phyloP scores from a whole-genome alignment of 2,888 invertebrate species.

The Spisula solida region DNA sequence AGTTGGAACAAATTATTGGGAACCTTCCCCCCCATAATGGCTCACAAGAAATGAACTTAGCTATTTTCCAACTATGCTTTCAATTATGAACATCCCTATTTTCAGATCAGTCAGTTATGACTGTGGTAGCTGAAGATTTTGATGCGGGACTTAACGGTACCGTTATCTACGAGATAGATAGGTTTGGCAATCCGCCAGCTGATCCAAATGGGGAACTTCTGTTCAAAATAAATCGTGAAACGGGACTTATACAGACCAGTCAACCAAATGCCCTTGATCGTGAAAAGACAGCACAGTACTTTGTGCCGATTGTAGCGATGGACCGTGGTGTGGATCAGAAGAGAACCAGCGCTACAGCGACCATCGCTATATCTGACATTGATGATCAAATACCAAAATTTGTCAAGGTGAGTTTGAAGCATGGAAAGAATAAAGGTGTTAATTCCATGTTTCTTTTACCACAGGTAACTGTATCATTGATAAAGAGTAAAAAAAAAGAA shows the following conservation, averaged over 20 bases:
- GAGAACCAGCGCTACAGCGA: conserved; percentile 86
- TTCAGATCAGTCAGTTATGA: conserved; percentile 80
- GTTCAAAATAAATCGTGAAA: conserved; percentile 80
- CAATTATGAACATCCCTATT: background rate
- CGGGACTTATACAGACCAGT: conserved; percentile 83
- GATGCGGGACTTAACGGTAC: conserved; percentile 93
- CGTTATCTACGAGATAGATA: conserved; percentile 88
- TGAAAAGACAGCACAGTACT: conserved; percentile 90
- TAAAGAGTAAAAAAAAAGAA: too few species aligned
- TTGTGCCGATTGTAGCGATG: conserved; percentile 98
- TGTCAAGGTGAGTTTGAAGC: conserved; percentile 56
- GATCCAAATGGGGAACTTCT: conserved; percentile 68
- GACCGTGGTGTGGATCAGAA: conserved; percentile 89
- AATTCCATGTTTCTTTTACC: too few species aligned
- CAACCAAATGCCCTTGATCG: conserved; percentile 80
- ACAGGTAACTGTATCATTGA: too few species aligned
- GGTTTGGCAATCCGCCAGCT: conserved; percentile 74
- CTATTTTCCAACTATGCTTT: too few species aligned
- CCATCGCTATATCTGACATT: conserved; percentile 87
- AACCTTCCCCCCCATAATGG: too few species aligned
- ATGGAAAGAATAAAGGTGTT: background rate
- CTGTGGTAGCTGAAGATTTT: conserved; percentile 84
- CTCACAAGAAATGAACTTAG: too few species aligned
- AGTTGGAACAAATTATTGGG: too few species aligned
- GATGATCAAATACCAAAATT: conserved; percentile 88